Base-by-base conservation (phyloP, 2,113 vertebrate genomes). In the Lampris megalopsis region DNA sequence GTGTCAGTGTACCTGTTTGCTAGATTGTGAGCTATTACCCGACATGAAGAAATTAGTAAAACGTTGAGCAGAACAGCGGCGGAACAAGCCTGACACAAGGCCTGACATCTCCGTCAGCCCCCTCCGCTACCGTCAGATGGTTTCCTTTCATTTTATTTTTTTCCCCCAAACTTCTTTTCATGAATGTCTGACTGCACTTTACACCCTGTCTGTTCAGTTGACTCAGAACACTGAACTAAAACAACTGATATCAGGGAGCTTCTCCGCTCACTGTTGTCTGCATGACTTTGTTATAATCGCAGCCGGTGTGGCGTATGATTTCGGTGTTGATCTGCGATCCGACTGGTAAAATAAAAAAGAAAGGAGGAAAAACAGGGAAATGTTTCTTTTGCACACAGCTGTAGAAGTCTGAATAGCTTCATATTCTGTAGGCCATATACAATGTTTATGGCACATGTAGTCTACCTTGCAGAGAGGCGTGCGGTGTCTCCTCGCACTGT, bases 101-200 rank as follows among this genome's bases (percentile, higher is more conserved):
- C 52, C 67, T 86, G 85, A 85, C 82, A 74, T 80, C 74, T 65
- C 70, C 68, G 43, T 74, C 73, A 77, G 68, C 53, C 49, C 77
- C 61, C 48, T 6, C 41, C 77, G 79, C 70, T 43, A 2, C 81
- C 40, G 52, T 64, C 63, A 60, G 77, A 81, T 75, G 9, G 10
- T 63, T 81, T 79, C 71, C 74, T 80, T 83, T 85, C 52, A 82
- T 85, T 24, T 24, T 24, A 24, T 24, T 24, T 24, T 24, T 24
- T 24, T 24, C 24, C 24, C 24, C 24, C 24, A 77, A 9, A 13
- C 60, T 81, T 79, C 71, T 76, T 80, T 83, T 85, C 52, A 82
- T 85, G 73, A 81, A 88, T 83, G 75, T 76, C 76, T 82, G 80
- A 78, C 80, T 76, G 36, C 68, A 47, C 76, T 78, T 81, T 73